Base-by-base conservation (phyloP, 2,797 vertebrate species). In the Leucoraja ocellata region DNA sequence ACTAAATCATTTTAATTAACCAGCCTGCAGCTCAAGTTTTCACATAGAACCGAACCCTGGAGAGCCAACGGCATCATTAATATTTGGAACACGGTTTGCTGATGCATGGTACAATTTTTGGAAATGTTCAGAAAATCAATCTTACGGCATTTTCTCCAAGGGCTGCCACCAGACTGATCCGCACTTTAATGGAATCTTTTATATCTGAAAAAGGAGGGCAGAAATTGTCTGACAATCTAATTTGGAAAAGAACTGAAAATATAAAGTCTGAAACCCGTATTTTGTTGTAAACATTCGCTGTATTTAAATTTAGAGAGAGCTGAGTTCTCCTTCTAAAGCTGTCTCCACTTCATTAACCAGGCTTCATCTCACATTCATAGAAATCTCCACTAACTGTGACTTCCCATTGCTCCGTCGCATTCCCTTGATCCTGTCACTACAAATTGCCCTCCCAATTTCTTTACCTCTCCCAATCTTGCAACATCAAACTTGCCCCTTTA, bases 91-190 rank as follows among this genome's bases (percentile, higher is more conserved):
- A 16, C 7, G 21, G 21, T 18, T 46, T 18, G 4, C 7, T 13
- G 11, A 32, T 1, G 63, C 28, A 63, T 32, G 5, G 28, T 58
- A 18, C 28, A 6, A 68, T 94, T 39, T n/a, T 84, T 83, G 93
- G 93, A 77, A 8, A 9, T 10, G 83, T 18, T 25, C 21, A 58
- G 9, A 54, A 68, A 23, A n/a, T 39, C 13, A 93, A 94, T 97
- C 98, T 98, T 95, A 99, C 99, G 94, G 97, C 97, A 0, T 97
- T 0, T 0, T 95, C 32, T 4, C 98, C 98, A 95, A 99, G 94
- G 0, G 97, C 98, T 93, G 97, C 94, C 94, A 97, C 98, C 81
- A 99, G 96, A 96, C 98, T 99, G 94, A 99, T 95, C 95, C 98
- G 97, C 93, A 98, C 98, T 98, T 98, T 98, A 94, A 98, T 96